Base-by-base conservation (phyloP, 1,140 invertebrate genomes). In the Leptinotarsa texana region DNA sequence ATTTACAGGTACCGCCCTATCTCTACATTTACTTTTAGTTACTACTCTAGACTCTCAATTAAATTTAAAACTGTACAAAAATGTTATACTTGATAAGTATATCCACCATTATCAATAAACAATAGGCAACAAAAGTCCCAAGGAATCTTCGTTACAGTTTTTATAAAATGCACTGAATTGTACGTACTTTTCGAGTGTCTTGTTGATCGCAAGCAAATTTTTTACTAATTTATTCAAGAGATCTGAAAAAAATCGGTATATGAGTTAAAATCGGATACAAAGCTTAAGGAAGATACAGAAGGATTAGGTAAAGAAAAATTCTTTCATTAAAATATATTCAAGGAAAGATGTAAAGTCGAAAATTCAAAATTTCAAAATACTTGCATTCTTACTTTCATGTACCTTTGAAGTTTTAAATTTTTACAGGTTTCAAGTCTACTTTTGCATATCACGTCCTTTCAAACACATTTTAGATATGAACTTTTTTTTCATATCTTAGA, bases 21-120 rank as follows among this genome's bases (percentile, higher is more conserved):
- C 13, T 18, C 33, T 42, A 42, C 33, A 42, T 11, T 42, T 57
- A 57, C 15, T 15, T 57, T 15, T 57, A 57, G 5, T 3, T 57
- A 57, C 17, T 57, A 57, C 17, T 57, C n/a, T 57, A 57, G 4
- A 8, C n/a, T 57, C n/a, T 57, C 51, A n/a, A 57, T 57, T 18
- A 57, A 57, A 15, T 57, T 57, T 57, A 57, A 57, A 57, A 57
- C 51, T 57, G 51, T 57, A 57, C 51, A 57, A 57, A 57, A 57
- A 57, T 57, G 17, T 57, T 57, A 57, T 57, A 57, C 13, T 18
- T 17, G 5, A 57, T 17, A 57, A 57, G 0, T 57, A 2, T 5
- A 5, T 57, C 51, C 15, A 57, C 5, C 51, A 57, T 57, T 18
- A 57, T 57, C 15, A 15, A 57, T 57, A 57, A 57, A 57, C 51